A percentile compares a stretch with the other conserved stretches of the same genome.
Evolutionary conservation across 2,888 invertebrate genomes (phyloP).

Genomic region (Leptogaster cylindrica): DNA sequence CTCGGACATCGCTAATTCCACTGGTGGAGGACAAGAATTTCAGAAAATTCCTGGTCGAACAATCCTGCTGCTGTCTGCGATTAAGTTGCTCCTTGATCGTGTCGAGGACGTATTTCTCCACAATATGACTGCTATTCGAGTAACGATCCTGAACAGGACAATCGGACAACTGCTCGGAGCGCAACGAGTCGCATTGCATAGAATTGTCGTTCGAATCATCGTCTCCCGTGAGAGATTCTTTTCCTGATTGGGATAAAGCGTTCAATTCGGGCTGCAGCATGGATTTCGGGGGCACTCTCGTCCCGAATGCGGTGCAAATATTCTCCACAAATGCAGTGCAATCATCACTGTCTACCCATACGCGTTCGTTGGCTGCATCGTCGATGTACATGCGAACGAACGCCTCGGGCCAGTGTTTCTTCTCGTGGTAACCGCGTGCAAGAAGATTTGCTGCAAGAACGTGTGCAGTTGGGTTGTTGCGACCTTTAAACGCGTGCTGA

Average conservation of each 20-base stretch:
- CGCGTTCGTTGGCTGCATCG: constrained; percentile 89
- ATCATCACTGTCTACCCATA: constrained; percentile 92
- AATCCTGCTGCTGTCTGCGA: constrained; percentile 83
- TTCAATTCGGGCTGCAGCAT: constrained; percentile 51
- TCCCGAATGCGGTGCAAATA: constrained; percentile 68
- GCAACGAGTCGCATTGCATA: constrained; percentile 59
- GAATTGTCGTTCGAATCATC: constrained; percentile 63
- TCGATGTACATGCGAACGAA: constrained; percentile 94
- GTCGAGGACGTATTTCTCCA: constrained; percentile 81
- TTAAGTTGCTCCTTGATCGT: constrained; percentile 87
- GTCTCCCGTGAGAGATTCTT: constrained; percentile 60
- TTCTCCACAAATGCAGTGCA: constrained; percentile 92
- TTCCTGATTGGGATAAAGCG: constrained; percentile 49
- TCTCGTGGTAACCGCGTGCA: constrained; percentile 80
- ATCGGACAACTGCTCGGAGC: constrained; percentile 61
- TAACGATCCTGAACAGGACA: constrained; percentile 67
- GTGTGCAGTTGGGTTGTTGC: constrained; percentile 80
- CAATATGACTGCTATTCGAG: constrained; percentile 55
- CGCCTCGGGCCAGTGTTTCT: constrained; percentile 87
- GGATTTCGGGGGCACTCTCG: constrained; percentile 55
- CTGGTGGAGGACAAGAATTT: constrained; percentile 83
- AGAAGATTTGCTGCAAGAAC: constrained; percentile 85
- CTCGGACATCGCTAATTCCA: constrained; percentile 79
- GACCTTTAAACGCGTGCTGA: constrained; percentile 74
- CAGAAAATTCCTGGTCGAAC: constrained; percentile 87